phyloP scores from a whole-genome alignment of 2,797 vertebrate genomes.

The Tokudaia tokunoshimensis region DNA sequence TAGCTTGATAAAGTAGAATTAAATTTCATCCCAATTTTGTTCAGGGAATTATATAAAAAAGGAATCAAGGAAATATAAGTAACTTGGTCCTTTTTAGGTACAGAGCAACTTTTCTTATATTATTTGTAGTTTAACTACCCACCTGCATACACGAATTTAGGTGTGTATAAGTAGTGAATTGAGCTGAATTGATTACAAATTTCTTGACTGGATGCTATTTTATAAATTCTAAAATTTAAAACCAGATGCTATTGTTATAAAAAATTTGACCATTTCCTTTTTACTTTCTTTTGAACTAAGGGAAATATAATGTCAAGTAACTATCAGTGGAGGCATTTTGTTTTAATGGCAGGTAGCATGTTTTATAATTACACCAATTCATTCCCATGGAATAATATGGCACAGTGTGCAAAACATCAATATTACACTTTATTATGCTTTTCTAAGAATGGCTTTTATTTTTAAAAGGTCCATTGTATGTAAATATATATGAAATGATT shows the following conservation, averaged over 20 bases:
- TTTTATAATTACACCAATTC: slow-evolving; percentile 40
- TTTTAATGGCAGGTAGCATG: neutral
- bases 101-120: neutral
- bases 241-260: slow-evolving; percentile 19
- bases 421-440: neutral
- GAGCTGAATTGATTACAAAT: slow-evolving; percentile 57
- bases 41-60: slow-evolving; percentile 22
- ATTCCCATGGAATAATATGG: neutral
- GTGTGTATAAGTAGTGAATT: slow-evolving; percentile 1
- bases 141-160: slow-evolving; percentile 28
- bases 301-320: neutral
- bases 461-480: neutral
- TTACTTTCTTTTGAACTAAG: slow-evolving; percentile 11
- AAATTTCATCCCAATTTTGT: neutral
- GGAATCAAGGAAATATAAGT: neutral
- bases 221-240: slow-evolving; percentile 52
- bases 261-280: neutral
- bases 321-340: slow-evolving; percentile 16
- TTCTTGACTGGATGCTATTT: neutral
- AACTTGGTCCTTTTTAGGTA: slow-evolving; percentile 7
- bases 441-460: neutral
- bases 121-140: slow-evolving; percentile 41
- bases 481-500: neutral
- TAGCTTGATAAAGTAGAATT: neutral
- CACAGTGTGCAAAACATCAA: neutral